Conservation (phyloP, 2,113 vertebrate genomes). For the Chloropsis hardwickii region DNA sequence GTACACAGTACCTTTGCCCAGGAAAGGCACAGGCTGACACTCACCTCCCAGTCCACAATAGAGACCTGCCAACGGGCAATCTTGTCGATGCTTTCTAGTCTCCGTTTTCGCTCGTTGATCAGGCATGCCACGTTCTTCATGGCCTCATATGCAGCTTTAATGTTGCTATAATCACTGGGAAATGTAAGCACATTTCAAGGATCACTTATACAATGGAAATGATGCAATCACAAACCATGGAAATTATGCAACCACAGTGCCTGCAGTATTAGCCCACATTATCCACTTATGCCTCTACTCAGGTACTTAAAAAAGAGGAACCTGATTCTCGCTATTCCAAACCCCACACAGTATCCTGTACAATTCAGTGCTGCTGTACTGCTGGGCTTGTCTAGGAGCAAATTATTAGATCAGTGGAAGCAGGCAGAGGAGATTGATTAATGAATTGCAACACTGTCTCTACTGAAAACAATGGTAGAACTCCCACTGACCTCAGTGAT, state of each 20-base stretch:
- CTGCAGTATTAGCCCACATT: neutral
- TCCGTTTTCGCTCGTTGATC: conserved; percentile 95
- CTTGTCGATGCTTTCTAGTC: conserved; percentile 92
- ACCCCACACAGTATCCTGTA: neutral
- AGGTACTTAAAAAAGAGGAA: neutral
- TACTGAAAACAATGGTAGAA: neutral
- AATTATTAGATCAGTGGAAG: neutral
- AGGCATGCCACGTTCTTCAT: conserved; percentile 97
- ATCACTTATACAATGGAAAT: neutral
- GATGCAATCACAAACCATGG: neutral
- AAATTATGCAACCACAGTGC: neutral
- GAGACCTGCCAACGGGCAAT: conserved; percentile 96
- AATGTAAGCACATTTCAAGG: neutral
- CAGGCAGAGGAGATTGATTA: neutral
- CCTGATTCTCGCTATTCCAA: neutral
- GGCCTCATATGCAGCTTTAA: conserved; percentile 88
- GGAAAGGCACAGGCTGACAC: neutral
- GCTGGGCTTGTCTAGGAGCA: neutral
- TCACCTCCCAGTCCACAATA: conserved; percentile 95
- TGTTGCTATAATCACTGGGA: conserved; percentile 85
- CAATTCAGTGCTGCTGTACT: neutral
- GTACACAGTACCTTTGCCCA: conserved; percentile 17
- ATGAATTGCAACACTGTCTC: neutral
- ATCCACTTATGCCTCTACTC: neutral
- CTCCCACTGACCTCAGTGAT: neutral